Conservation (phyloP, 2,113 vertebrate species). For the Neofelis nebulosa region DNA sequence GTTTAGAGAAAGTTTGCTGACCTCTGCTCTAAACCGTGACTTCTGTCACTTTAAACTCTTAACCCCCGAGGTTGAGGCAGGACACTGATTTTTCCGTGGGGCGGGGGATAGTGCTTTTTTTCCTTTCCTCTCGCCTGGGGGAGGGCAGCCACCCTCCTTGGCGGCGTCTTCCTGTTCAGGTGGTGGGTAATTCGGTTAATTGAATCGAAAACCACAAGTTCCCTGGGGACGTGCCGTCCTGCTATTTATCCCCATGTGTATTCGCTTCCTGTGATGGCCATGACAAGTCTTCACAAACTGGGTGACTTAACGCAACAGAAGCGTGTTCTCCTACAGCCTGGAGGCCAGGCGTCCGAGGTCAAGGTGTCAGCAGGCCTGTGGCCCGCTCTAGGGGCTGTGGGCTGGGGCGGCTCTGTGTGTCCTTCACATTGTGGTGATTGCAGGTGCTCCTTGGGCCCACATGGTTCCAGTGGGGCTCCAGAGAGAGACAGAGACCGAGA, state of each 20-base stretch:
- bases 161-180: neutral
- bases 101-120: fast-evolving
- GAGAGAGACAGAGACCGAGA: no score
- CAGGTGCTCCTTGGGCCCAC: neutral
- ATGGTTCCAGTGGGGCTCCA: fast-evolving
- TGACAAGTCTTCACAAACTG: neutral
- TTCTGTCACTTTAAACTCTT: neutral
- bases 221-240: neutral
- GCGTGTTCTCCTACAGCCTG: neutral
- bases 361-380: neutral
- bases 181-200: neutral
- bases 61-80: neutral
- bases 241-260: fast-evolving
- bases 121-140: neutral
- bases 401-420: neutral
- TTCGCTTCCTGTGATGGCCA: neutral
- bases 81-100: neutral
- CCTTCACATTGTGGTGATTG: fast-evolving
- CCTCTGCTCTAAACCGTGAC: neutral
- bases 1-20: neutral
- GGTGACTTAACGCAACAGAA: neutral
- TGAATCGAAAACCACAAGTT: neutral
- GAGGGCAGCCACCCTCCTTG: neutral
- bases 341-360: neutral
- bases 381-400: neutral